Evolutionary conservation across 1,140 invertebrate species (phyloP).

Genomic region (Planococcus citri): DNA sequence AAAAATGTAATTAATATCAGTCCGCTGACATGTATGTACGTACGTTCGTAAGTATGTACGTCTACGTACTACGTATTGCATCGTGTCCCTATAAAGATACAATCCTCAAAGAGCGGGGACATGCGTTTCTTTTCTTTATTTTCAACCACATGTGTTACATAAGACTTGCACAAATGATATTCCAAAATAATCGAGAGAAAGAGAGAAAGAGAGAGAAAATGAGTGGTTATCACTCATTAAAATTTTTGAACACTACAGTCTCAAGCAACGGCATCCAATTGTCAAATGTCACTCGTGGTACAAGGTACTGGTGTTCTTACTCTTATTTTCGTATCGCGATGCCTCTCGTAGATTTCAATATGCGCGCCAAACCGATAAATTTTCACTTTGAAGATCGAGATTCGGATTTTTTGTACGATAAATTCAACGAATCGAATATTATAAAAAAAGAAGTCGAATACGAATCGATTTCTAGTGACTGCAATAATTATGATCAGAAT

Average conservation of each 20-base stretch:
- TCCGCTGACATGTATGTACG: not conserved
- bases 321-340: not conserved
- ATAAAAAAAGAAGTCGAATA: not conserved
- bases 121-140: slow-evolving; percentile 1
- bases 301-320: not conserved
- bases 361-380: not conserved
- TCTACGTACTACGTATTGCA: too few relatives aligned
- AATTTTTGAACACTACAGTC: not conserved
- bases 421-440: not conserved
- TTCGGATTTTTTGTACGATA: not conserved
- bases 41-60: too few relatives aligned
- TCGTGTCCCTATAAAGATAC: not conserved
- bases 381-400: not conserved
- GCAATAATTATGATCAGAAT: not conserved
- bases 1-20: not conserved
- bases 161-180: slow-evolving; percentile 14
- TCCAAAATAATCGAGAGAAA: slow-evolving; percentile 1
- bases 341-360: not conserved
- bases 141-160: not conserved
- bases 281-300: not conserved
- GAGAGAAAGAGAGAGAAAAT: too few relatives aligned
- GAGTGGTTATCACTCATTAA: slow-evolving; percentile 12
- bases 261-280: not conserved
- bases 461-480: not conserved
- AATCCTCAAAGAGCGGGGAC: not conserved